phyloP scores from a whole-genome alignment of 1,140 invertebrate species.

The Heliconius himera region DNA sequence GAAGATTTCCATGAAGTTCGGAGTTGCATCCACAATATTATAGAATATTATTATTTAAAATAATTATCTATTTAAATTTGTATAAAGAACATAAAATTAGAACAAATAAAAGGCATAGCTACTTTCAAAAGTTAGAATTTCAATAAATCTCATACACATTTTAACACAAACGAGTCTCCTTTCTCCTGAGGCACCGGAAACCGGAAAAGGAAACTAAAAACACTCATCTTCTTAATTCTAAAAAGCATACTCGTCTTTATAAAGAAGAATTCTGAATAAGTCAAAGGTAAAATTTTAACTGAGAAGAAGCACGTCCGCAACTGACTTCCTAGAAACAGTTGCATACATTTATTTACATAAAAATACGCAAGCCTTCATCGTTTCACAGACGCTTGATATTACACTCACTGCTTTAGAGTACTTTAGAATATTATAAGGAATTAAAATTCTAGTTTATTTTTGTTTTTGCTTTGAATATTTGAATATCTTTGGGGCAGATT shows the following conservation, averaged over 20 bases:
- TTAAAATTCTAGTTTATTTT: neutral
- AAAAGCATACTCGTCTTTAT: neutral
- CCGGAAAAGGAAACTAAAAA: too few relatives aligned
- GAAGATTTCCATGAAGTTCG: too few relatives aligned
- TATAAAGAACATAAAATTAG: too few relatives aligned
- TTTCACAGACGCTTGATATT: conserved; percentile 21
- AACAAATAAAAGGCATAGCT: too few relatives aligned
- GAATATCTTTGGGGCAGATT: neutral
- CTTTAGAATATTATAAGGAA: neutral
- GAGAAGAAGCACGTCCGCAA: conserved; percentile 19
- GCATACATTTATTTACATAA: conserved; percentile 27
- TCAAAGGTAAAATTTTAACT: conserved; percentile 25
- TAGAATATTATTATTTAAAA: too few relatives aligned
- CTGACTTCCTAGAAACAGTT: conserved; percentile 30
- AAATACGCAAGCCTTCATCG: conserved; percentile 14
- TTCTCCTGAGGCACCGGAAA: too few relatives aligned
- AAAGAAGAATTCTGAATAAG: neutral
- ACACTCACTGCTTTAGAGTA: neutral
- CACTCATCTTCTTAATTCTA: too few relatives aligned
- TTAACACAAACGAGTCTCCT: too few relatives aligned
- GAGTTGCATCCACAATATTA: too few relatives aligned
- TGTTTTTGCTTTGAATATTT: neutral
- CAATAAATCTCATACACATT: too few relatives aligned
- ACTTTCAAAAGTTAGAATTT: too few relatives aligned
- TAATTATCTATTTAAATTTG: too few relatives aligned